Evolutionary conservation across 2,888 invertebrate species (phyloP).

Genomic region (Neuroscelio doddi): DNA sequence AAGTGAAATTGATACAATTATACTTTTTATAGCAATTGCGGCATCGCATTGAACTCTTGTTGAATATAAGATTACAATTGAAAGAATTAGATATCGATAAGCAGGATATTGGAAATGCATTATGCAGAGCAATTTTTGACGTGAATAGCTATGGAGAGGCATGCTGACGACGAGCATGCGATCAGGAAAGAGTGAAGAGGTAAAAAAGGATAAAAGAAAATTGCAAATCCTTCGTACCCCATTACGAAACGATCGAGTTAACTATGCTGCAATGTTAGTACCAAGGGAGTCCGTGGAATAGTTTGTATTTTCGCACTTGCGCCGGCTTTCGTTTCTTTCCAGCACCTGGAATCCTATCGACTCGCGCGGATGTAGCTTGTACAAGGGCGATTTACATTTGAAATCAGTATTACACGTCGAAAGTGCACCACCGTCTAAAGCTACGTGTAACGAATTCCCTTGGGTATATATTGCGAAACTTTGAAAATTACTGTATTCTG

Average conservation of each 20-base stretch:
- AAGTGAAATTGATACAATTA: slow-evolving; percentile 2
- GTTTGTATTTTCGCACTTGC: slow-evolving; percentile 29
- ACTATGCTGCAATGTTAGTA: slow-evolving; percentile 26
- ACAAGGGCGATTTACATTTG: slow-evolving; percentile 58
- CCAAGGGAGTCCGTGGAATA: slow-evolving; percentile 21
- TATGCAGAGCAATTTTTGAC: slow-evolving; percentile 21
- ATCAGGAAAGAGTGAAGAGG: too few relatives aligned
- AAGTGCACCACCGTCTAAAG: slow-evolving; percentile 23
- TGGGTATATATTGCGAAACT: slow-evolving; percentile 34
- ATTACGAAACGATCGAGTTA: slow-evolving; percentile 34
- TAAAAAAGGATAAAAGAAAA: slow-evolving; percentile 13
- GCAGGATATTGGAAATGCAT: slow-evolving; percentile 18
- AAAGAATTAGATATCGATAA: not conserved
- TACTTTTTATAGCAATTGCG: slow-evolving; percentile 4
- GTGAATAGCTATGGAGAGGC: slow-evolving; percentile 13
- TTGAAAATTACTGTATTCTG: slow-evolving; percentile 54
- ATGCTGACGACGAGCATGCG: too few relatives aligned
- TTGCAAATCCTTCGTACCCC: slow-evolving; percentile 26
- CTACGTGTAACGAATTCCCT: slow-evolving; percentile 19
- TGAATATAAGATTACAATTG: too few relatives aligned
- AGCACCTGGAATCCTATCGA: slow-evolving; percentile 28
- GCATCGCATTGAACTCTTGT: not conserved
- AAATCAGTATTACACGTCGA: slow-evolving; percentile 53
- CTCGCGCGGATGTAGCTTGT: slow-evolving; percentile 7
- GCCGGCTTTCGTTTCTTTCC: slow-evolving; percentile 27